A percentile compares a stretch with the other conserved stretches of the same genome.
These are phyloP conservation scores for Phymastichus coffea DNA, from an alignment of 1,140 invertebrate genomes.

Conservation along the genomic window DNA sequence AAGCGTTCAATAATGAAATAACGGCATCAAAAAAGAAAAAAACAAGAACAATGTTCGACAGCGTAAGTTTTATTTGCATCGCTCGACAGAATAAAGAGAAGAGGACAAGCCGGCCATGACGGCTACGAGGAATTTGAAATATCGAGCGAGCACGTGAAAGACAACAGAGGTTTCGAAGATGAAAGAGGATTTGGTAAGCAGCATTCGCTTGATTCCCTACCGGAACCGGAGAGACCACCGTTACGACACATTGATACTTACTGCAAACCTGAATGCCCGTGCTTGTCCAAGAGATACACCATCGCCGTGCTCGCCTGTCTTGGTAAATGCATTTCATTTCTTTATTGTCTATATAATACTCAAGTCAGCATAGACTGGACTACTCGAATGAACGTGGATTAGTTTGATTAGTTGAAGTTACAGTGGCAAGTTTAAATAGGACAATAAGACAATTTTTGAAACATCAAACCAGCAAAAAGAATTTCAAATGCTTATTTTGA, in stretches of 20 bases:
- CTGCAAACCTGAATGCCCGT: constrained; percentile 83
- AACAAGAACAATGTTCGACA: background rate
- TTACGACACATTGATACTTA: constrained; percentile 86
- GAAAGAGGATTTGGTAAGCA: constrained; percentile 53
- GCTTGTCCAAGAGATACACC: constrained; percentile 83
- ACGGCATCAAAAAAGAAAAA: background rate
- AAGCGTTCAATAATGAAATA: too few relatives aligned
- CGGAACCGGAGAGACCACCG: constrained; percentile 73
- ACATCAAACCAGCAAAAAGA: too few relatives aligned
- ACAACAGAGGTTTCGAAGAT: constrained; percentile 57
- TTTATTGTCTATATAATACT: background rate
- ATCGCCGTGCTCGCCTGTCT: constrained; percentile 82
- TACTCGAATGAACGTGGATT: too few relatives aligned
- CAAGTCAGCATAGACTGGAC: background rate
- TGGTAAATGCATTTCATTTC: constrained; percentile 53
- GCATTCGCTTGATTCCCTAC: constrained; percentile 69
- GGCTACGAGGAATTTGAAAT: constrained; percentile 66
- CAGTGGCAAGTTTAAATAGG: too few relatives aligned
- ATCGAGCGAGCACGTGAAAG: constrained; percentile 55
- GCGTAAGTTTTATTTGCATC: background rate
- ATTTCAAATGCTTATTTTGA: too few relatives aligned
- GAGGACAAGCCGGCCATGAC: constrained; percentile 33
- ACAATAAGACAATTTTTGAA: too few relatives aligned
- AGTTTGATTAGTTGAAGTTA: too few relatives aligned
- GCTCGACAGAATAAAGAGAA: background rate